Evolutionary conservation across 2,888 invertebrate genomes (phyloP).

Genomic region (Diploptera punctata): DNA sequence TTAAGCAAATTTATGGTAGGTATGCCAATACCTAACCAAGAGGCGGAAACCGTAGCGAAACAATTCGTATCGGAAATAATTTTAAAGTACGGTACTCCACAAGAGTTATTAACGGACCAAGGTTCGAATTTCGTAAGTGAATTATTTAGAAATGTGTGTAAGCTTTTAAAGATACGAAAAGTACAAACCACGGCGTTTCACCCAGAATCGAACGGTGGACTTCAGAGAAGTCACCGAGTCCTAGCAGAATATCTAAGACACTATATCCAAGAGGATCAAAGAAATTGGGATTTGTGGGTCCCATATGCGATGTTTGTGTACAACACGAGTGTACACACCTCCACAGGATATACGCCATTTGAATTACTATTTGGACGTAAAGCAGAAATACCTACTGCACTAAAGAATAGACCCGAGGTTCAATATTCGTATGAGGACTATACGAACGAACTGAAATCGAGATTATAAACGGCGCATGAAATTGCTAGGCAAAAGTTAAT

Average conservation of each 20-base stretch:
- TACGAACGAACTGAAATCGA: background rate
- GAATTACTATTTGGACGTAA: background rate
- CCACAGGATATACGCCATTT: conserved; percentile 9
- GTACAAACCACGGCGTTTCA: conserved; percentile 1
- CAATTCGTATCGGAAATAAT: conserved; percentile 44
- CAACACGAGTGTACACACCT: background rate
- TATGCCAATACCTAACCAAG: conserved; percentile 47
- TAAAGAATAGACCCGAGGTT: background rate
- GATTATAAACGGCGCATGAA: background rate
- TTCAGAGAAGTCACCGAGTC: conserved; percentile 17
- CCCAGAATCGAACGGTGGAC: background rate
- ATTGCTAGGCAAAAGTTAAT: too few species aligned
- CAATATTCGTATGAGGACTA: background rate
- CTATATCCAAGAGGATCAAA: background rate
- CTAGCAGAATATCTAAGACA: conserved; percentile 13
- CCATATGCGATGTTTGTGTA: background rate
- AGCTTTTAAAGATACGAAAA: background rate
- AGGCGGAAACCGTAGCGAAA: conserved; percentile 48
- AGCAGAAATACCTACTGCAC: background rate
- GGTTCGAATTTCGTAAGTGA: conserved; percentile 48
- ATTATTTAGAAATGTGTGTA: conserved; percentile 45
- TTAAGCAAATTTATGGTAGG: background rate
- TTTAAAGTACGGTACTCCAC: conserved; percentile 43
- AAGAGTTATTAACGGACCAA: conserved; percentile 46
- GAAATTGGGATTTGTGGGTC: conserved; percentile 6